Conservation (phyloP, 2,113 vertebrate species). For the Benitochromis conjunctus region DNA sequence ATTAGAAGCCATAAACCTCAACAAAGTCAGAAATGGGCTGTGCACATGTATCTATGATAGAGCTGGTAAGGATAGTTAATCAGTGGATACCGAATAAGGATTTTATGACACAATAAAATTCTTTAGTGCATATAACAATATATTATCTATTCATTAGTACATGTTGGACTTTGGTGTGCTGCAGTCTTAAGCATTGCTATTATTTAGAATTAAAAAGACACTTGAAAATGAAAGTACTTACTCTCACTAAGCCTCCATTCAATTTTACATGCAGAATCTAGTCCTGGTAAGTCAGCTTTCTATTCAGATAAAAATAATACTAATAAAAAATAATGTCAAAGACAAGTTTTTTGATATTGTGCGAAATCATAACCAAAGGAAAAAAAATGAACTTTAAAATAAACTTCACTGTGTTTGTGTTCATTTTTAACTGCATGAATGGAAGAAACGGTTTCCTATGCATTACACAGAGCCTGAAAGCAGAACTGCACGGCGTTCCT, state of each 20-base stretch:
- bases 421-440: background rate
- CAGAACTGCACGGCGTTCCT: background rate
- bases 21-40: conserved; percentile 2
- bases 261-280: background rate
- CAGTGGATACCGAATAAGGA: background rate
- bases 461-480: background rate
- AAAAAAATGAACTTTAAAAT: background rate
- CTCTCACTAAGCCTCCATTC: background rate
- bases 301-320: background rate
- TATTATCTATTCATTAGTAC: background rate
- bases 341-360: background rate
- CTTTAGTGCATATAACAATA: background rate
- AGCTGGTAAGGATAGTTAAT: background rate
- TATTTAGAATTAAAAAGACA: background rate
- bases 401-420: background rate
- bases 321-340: background rate
- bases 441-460: background rate
- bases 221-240: background rate
- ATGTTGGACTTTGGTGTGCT: background rate
- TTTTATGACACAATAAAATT: background rate
- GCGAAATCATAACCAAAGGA: background rate
- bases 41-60: background rate
- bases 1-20: conserved; percentile 18
- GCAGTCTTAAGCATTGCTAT: background rate
- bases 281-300: background rate